These are phyloP conservation scores for Alentia gelatinosa DNA, from an alignment of 2,888 invertebrate species.

Conservation along the genomic window DNA sequence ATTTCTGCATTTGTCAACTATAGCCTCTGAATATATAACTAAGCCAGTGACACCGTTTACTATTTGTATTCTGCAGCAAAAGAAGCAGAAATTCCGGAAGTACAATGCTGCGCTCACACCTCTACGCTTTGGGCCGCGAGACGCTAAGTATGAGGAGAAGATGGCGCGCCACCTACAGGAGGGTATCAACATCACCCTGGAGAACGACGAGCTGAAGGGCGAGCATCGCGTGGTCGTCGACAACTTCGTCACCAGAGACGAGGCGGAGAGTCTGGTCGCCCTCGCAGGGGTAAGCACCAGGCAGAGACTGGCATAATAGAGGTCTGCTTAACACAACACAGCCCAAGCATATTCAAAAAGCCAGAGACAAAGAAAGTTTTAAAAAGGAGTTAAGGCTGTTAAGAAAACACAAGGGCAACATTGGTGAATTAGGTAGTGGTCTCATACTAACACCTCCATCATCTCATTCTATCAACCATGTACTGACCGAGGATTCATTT, in stretches of 20 bases:
- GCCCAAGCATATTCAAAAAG: too few relatives aligned
- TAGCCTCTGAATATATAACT: too few relatives aligned
- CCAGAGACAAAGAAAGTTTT: too few relatives aligned
- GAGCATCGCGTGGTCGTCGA: slow-evolving; percentile 71
- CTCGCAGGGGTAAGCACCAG: slow-evolving; percentile 72
- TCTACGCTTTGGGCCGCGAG: slow-evolving; percentile 18
- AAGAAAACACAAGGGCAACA: too few relatives aligned
- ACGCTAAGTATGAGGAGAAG: slow-evolving; percentile 16
- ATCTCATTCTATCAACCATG: background rate
- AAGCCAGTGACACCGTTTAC: too few relatives aligned
- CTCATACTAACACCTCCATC: background rate
- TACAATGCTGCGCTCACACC: background rate
- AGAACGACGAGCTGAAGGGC: slow-evolving; percentile 64
- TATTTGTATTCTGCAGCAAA: background rate
- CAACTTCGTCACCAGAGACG: slow-evolving; percentile 72
- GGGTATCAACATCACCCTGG: slow-evolving; percentile 51
- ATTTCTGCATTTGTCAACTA: too few relatives aligned
- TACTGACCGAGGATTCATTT: too few relatives aligned
- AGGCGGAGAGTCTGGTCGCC: slow-evolving; percentile 72
- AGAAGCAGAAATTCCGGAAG: background rate
- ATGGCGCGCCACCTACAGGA: slow-evolving; percentile 7
- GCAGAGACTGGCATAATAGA: too few relatives aligned
- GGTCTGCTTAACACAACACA: too few relatives aligned
- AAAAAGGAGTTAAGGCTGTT: too few relatives aligned
- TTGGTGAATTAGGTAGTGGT: too few relatives aligned